These are phyloP conservation scores for Eretmocerus hayati DNA, from an alignment of 2,888 invertebrate genomes.

Conservation along the genomic window DNA sequence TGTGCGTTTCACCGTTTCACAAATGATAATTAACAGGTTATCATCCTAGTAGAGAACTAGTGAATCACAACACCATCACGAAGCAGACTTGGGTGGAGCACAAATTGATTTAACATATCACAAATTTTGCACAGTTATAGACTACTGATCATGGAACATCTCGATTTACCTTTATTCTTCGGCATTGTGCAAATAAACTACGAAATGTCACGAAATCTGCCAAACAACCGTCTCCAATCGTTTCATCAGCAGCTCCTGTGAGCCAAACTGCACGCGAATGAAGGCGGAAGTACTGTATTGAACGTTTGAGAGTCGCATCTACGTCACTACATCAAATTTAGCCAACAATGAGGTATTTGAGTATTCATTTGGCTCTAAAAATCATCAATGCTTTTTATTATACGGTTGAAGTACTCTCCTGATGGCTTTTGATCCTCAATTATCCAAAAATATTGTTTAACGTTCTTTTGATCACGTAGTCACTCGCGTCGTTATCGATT, in stretches of 20 bases:
- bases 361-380: not conserved
- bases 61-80: not conserved
- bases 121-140: no score
- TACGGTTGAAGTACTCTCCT: not conserved
- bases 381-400: not conserved
- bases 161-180: slow-evolving; percentile 54
- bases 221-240: slow-evolving; percentile 19
- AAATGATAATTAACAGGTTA: not conserved
- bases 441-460: no score
- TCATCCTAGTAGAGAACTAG: no score
- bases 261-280: slow-evolving; percentile 9
- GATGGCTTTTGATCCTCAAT: no score
- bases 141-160: no score
- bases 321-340: not conserved
- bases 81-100: no score
- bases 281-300: slow-evolving; percentile 17
- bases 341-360: not conserved
- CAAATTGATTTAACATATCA: no score
- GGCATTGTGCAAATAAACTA: slow-evolving; percentile 44
- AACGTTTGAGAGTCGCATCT: not conserved
- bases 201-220: not conserved
- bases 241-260: slow-evolving; percentile 5
- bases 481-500: not conserved
- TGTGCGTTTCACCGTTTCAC: not conserved
- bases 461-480: not conserved